Evolutionary conservation across 1,140 invertebrate species (phyloP).

Genomic region (Hirudo medicinalis): DNA sequence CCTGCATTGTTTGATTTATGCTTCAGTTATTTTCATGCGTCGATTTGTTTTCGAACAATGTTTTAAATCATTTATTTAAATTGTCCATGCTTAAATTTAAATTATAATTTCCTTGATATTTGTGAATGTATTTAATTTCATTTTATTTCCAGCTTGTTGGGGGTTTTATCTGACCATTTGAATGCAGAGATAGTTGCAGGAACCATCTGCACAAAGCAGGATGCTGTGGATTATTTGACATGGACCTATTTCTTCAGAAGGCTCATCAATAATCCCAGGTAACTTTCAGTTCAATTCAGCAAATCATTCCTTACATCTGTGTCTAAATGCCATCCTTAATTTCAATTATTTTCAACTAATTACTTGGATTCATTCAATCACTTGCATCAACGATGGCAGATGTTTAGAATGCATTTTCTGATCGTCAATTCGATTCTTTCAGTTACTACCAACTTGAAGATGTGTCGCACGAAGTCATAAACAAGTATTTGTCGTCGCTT

Average conservation of each 20-base stretch:
- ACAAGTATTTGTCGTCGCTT: slow-evolving; percentile 48
- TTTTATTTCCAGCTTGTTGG: slow-evolving; percentile 52
- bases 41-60: too few relatives aligned
- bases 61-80: too few relatives aligned
- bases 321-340: too few relatives aligned
- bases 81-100: too few relatives aligned
- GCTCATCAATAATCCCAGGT: slow-evolving; percentile 74
- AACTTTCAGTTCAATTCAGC: slow-evolving; percentile 8
- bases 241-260: slow-evolving; percentile 97
- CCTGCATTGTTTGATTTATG: too few relatives aligned
- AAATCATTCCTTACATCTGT: too few relatives aligned
- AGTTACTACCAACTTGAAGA: slow-evolving; percentile 69
- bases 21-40: too few relatives aligned
- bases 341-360: too few relatives aligned
- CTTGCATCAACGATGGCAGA: too few relatives aligned
- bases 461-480: slow-evolving; percentile 59
- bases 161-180: slow-evolving; percentile 84
- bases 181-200: slow-evolving; percentile 94
- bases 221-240: slow-evolving; percentile 88
- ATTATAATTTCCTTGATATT: too few relatives aligned
- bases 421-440: slow-evolving; percentile 25
- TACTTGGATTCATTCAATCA: too few relatives aligned
- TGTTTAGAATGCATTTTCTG: too few relatives aligned
- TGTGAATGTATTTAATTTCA: slow-evolving; percentile 17
- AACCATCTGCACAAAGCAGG: slow-evolving; percentile 79